Conservation (phyloP, 2,888 invertebrate genomes). For the Tetragnatha montana region DNA sequence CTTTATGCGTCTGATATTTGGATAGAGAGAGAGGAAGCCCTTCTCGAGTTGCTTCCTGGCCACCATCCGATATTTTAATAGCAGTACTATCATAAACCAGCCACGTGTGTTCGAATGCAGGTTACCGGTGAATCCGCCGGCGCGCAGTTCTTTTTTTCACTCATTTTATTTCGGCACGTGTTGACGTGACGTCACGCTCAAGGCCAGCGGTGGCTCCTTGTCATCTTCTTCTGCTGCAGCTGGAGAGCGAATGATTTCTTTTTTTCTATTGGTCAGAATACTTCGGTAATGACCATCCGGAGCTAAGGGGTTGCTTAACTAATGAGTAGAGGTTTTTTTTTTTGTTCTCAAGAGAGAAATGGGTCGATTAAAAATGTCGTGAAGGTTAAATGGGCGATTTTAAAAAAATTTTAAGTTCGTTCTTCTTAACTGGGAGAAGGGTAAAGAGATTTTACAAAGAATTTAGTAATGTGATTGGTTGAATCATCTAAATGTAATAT, state of each 20-base stretch:
- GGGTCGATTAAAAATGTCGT: too few species aligned
- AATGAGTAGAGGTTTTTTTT: too few species aligned
- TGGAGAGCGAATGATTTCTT: neutral
- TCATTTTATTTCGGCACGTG: constrained; percentile 10
- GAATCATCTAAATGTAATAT: too few species aligned
- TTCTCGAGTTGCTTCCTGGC: neutral
- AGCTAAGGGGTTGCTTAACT: neutral
- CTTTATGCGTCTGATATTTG: neutral
- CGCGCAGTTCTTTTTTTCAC: neutral
- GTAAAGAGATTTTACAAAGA: too few species aligned
- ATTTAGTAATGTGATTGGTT: too few species aligned
- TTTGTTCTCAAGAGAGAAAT: too few species aligned
- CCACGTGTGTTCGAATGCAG: neutral
- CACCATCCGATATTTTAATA: neutral
- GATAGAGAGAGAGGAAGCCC: neutral
- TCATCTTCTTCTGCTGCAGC: neutral
- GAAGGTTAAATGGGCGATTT: too few species aligned
- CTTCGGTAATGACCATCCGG: neutral
- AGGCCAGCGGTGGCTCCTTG: neutral
- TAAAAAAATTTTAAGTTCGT: too few species aligned
- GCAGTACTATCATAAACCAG: neutral
- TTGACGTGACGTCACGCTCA: constrained; percentile 6
- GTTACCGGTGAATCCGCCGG: neutral
- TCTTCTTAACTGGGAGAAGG: too few species aligned
- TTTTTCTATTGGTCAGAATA: neutral